Percentiles rank a stretch among this genome's conserved stretches.
Conservation (phyloP, 2,113 vertebrate species). For the Chrysemys picta region DNA sequence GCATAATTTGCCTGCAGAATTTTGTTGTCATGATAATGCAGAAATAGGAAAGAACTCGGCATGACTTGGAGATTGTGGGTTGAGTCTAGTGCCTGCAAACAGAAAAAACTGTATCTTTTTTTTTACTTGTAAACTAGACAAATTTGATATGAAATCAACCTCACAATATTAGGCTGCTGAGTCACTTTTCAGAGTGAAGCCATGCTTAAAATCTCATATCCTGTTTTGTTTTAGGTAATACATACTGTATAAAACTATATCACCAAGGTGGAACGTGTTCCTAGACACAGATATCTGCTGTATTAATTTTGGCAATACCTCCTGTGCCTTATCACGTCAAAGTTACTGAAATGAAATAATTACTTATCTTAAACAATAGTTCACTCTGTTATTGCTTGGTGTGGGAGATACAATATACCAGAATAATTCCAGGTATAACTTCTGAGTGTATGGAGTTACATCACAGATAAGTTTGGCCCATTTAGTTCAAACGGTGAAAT, state of each 20-base stretch:
- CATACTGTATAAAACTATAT: no score
- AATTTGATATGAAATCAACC: background rate
- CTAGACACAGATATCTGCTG: background rate
- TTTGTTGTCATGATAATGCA: background rate
- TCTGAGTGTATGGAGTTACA: background rate
- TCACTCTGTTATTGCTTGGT: no score
- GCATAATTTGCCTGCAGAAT: background rate
- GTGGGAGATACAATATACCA: background rate
- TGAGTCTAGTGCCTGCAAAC: background rate
- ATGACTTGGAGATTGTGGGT: background rate
- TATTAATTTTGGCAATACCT: no score
- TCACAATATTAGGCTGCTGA: background rate
- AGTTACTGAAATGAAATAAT: background rate
- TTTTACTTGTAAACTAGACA: background rate
- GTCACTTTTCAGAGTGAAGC: background rate
- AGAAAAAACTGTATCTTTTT: background rate
- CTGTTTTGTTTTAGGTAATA: background rate
- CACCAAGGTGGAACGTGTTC: background rate
- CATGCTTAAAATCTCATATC: background rate
- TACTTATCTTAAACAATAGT: background rate
- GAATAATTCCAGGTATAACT: background rate
- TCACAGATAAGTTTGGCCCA: background rate
- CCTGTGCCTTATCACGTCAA: background rate
- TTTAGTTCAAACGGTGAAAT: background rate
- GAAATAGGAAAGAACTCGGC: background rate